Evolutionary conservation across 2,888 invertebrate species (phyloP), one percentile per base, ranked within the genome.

Genomic region (Papilio elwesi): DNA sequence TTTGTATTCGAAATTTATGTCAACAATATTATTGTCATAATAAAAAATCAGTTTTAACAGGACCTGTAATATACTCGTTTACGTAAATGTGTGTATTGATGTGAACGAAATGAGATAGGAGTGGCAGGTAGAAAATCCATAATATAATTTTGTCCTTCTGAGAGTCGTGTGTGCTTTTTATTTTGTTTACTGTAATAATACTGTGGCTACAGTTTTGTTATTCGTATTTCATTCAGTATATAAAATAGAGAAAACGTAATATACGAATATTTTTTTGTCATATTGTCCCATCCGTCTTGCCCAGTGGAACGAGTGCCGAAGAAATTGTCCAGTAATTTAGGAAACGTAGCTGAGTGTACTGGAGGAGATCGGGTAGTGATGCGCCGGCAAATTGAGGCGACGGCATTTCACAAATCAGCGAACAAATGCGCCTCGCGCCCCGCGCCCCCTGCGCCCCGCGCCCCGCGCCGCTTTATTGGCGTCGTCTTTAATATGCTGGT

Each of bases 351-450:
- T 86, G 83, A 86, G 85, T 86, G 85, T 83, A 81, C 82, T 76
- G 82, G 78, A 79, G 79, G 79, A 80, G 81, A 80, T 79, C 82
- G 83, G 85, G 86, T 81, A 80, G 88, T 89, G 89, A 88, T 85
- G 82, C 84, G 81, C 81, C 82, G 84, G 83, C 83, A 88, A 90
- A 92, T 91, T 90, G 91, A 89, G 87, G 87, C 85, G 85, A 82
- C 88, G 85, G 84, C 83, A 86, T 88, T 92, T 90, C 86, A 90
- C 88, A 89, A 87, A 85, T 90, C 86, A 82, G 82, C 87, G 90
- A 86, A 80, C 82, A 84, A 82, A 84, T 87, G 88, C 87, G 87
- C 84, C 84, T 86, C 81, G 80, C 80, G 81, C 81, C 78, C 80
- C 79, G 79, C 57, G 38, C 13, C 13, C n/a, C n/a, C n/a, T n/a